Percentiles rank a stretch among this genome's conserved stretches.
phyloP scores from a whole-genome alignment of 2,113 vertebrate species.

The Melanocharis versteri region DNA sequence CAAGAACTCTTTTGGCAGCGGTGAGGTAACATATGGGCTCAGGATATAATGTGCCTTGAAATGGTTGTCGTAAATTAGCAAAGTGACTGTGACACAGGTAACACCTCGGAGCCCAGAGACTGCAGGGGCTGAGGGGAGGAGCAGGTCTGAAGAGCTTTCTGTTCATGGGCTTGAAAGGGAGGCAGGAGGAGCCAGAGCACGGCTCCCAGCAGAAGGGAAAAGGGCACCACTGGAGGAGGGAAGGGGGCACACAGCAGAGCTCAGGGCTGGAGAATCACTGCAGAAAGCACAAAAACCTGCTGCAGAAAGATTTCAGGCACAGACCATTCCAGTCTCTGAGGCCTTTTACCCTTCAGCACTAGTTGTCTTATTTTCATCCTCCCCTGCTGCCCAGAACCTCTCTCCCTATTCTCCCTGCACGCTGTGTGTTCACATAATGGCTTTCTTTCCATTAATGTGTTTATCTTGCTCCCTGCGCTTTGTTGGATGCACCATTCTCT shows the following conservation, averaged over 20 bases:
- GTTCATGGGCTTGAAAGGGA: background rate
- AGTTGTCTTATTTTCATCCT: background rate
- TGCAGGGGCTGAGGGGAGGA: background rate
- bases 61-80: background rate
- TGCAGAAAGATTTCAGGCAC: background rate
- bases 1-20: background rate
- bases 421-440: background rate
- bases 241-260: background rate
- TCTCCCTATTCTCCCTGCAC: background rate
- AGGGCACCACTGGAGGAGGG: background rate
- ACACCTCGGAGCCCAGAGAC: background rate
- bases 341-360: background rate
- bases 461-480: background rate
- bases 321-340: background rate
- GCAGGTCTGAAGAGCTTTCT: background rate
- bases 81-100: background rate
- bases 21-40: constrained; percentile 16
- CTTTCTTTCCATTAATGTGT: background rate
- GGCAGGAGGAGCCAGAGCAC: background rate
- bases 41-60: background rate
- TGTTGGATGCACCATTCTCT: background rate
- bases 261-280: background rate
- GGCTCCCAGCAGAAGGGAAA: background rate
- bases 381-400: background rate
- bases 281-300: background rate